A percentile compares a stretch with the other conserved stretches of the same genome.
Conservation (phyloP, 2,888 invertebrate species). For the Tigriopus californicus region DNA sequence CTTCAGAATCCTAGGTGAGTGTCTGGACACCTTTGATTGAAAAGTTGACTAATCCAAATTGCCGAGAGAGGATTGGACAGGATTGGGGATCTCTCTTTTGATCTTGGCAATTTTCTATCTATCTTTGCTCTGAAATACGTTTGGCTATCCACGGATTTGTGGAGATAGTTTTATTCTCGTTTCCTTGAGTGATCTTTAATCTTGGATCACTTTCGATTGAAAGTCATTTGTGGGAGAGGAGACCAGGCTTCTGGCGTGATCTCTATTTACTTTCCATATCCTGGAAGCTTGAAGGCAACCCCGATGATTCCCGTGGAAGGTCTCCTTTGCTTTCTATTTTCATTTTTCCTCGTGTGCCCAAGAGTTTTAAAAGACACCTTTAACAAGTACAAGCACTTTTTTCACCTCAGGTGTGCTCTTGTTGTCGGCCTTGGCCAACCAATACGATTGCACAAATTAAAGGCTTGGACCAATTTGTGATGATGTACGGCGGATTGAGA, state of each 20-base stretch:
- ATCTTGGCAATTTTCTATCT: background rate
- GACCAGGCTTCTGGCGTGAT: no score
- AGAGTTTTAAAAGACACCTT: no score
- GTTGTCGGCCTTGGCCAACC: conserved; percentile 73
- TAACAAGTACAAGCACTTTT: background rate
- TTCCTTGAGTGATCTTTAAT: background rate
- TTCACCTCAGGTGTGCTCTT: conserved; percentile 57
- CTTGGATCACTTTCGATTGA: background rate
- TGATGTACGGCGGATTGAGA: conserved; percentile 89
- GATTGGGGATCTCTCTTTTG: no score
- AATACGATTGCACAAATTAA: conserved; percentile 72
- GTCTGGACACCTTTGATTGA: no score
- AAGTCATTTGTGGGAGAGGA: background rate
- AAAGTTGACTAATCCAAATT: background rate
- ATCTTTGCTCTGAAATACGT: background rate
- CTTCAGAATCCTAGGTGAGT: conserved; percentile 72
- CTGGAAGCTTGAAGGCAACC: no score
- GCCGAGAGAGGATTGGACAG: background rate
- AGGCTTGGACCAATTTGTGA: conserved; percentile 81
- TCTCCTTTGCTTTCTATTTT: no score
- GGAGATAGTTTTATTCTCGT: background rate
- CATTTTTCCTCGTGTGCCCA: no score
- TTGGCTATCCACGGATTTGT: no score
- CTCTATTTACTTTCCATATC: no score
- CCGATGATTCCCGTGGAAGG: no score